These are phyloP conservation scores for Brachylomia viminalis DNA, from an alignment of 2,888 invertebrate genomes.

Conservation along the genomic window DNA sequence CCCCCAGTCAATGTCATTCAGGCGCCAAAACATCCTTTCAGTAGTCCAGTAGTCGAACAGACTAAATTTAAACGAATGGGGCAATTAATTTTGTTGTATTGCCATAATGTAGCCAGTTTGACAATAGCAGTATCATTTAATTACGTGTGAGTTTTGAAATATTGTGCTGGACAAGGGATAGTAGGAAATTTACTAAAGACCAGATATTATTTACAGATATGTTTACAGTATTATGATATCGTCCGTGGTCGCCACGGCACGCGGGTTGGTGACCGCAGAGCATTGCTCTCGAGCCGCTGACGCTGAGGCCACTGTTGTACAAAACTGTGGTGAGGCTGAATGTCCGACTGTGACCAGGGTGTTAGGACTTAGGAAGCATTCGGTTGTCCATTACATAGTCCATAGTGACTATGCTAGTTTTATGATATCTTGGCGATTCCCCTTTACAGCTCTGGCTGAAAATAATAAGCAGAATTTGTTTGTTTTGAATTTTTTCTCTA, in stretches of 20 bases:
- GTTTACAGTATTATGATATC: slow-evolving; percentile 36
- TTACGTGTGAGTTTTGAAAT: neutral
- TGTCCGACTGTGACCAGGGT: slow-evolving; percentile 19
- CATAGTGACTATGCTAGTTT: neutral
- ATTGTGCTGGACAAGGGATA: neutral
- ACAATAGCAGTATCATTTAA: neutral
- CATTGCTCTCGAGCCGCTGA: slow-evolving; percentile 42
- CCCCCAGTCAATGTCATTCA: neutral
- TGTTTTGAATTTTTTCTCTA: no score
- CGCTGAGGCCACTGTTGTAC: slow-evolving; percentile 10
- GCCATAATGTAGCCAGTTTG: neutral
- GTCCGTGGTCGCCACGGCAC: slow-evolving; percentile 17
- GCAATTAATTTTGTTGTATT: neutral
- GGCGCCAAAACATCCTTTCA: neutral
- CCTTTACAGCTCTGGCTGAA: neutral
- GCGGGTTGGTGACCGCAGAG: slow-evolving; percentile 51
- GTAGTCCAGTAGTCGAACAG: neutral
- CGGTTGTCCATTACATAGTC: neutral
- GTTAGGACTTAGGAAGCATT: neutral
- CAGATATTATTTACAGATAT: slow-evolving; percentile 18
- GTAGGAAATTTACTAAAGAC: neutral
- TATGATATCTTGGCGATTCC: neutral
- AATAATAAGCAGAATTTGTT: neutral
- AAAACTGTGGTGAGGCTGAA: neutral
- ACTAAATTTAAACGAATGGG: neutral